A percentile compares a stretch with the other conserved stretches of the same genome.
Evolutionary conservation across 1,140 invertebrate species (phyloP).

Genomic region (Harlomillsia oculata): DNA sequence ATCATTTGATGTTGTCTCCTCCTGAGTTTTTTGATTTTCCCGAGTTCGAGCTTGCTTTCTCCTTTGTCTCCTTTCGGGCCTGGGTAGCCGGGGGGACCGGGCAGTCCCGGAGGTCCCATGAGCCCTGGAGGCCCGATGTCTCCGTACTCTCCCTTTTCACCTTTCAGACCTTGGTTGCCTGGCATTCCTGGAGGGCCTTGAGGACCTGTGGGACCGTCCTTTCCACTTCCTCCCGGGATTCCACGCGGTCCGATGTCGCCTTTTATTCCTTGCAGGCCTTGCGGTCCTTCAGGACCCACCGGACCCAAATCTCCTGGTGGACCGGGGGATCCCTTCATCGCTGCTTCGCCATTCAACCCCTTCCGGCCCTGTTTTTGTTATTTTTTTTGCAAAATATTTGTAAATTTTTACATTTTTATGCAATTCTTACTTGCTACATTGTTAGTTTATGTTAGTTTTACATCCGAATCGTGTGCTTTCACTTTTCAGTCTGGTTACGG

Average conservation of each 20-base stretch:
- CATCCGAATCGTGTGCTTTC: too few relatives aligned
- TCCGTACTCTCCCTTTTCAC: slow-evolving; percentile 73
- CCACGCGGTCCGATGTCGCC: slow-evolving; percentile 49
- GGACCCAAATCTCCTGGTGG: slow-evolving; percentile 44
- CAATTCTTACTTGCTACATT: too few relatives aligned
- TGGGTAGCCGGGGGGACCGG: slow-evolving; percentile 61
- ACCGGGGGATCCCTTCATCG: slow-evolving; percentile 44
- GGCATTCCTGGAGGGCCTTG: slow-evolving; percentile 46
- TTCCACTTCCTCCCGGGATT: slow-evolving; percentile 49
- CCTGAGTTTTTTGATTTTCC: slow-evolving; percentile 79
- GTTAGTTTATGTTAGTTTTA: neutral
- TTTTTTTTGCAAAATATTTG: neutral
- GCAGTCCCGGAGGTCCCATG: slow-evolving; percentile 29
- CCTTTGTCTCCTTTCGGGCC: slow-evolving; percentile 80
- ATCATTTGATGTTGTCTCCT: slow-evolving; percentile 54
- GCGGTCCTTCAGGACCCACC: slow-evolving; percentile 17
- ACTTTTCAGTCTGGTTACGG: too few relatives aligned
- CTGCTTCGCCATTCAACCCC: slow-evolving; percentile 43
- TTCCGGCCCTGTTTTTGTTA: slow-evolving; percentile 40
- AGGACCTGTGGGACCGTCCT: slow-evolving; percentile 53
- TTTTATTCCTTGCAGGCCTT: slow-evolving; percentile 19
- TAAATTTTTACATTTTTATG: neutral
- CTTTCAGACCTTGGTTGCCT: slow-evolving; percentile 70
- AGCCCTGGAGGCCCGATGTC: slow-evolving; percentile 72
- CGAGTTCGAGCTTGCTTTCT: too few relatives aligned